A percentile compares a stretch with the other conserved stretches of the same genome.
Conservation (phyloP, 2,797 vertebrate genomes). For the Neopelma chrysocephalum region DNA sequence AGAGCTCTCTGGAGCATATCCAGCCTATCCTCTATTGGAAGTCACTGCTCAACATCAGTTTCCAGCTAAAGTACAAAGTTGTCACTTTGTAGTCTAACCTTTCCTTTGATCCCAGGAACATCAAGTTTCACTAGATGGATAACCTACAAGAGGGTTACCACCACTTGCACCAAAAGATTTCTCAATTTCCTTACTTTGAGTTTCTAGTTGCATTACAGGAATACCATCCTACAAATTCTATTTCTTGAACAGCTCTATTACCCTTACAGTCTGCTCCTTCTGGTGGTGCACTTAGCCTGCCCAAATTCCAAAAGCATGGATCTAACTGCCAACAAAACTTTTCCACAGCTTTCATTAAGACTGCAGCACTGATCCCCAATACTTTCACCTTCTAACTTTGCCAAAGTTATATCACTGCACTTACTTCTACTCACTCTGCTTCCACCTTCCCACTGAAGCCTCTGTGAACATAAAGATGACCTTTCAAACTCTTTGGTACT, state of each 20-base stretch:
- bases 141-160: not conserved
- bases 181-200: not conserved
- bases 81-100: not conserved
- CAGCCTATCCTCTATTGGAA: not conserved
- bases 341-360: not conserved
- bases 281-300: not conserved
- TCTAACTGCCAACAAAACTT: not conserved
- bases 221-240: not conserved
- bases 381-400: accelerated
- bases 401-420: not conserved
- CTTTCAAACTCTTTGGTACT: not conserved
- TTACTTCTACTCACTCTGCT: not conserved
- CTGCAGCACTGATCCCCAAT: not conserved
- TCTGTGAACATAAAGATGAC: not conserved
- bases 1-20: not conserved
- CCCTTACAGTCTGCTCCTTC: not conserved
- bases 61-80: not conserved
- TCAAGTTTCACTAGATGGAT: not conserved
- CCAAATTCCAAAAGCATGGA: not conserved
- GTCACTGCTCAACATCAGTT: not conserved
- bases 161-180: not conserved
- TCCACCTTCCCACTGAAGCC: not conserved
- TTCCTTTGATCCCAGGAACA: not conserved
- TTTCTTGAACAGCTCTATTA: not conserved
- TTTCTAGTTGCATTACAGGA: not conserved